Evolutionary conservation across 2,113 vertebrate species (phyloP), one percentile per base, ranked within the genome.

Genomic region (Mugil cephalus): DNA sequence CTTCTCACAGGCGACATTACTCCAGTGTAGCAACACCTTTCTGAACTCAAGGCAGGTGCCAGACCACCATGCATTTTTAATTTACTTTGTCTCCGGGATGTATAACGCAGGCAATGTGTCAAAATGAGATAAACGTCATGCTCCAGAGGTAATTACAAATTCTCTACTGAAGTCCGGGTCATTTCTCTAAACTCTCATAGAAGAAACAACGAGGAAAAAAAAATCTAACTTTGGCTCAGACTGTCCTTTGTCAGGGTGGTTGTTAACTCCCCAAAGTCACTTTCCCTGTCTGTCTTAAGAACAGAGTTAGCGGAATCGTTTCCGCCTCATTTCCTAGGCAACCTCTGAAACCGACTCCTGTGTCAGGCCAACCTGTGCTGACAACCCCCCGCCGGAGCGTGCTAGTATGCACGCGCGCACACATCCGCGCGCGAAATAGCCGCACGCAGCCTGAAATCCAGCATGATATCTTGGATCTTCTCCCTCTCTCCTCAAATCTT

Each of bases 241-340:
- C 34, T 52, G 70, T 79, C 70, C 68, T 76, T 78, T 83, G 39
- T 24, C n/a, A 74, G 65, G 66, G 67, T 54, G 51, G 70, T 59
- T 74, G 82, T 82, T 80, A 87, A 84, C 79, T 84, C 85, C 75
- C 74, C 85, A 89, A 89, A 87, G 87, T 89, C 78, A 87, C 89
- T 89, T 89, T 88, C 69, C 54, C 75, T 81, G 85, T 86, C 83
- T 46, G 72, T 79, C 77, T 82, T 82, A 64, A 70, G 67, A 83
- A 60, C 38, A 4, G 67, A 80, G 80, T 89, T 83, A 77, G 88
- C 62, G 0, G 43, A 80, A 84, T 80, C 52, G 40, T 88, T 89
- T 90, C 75, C 54, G 21, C 85, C 87, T 89, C 91, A 83, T 92
- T 89, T 87, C 78, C 79, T 18, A 79, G 71, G 78, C 85, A 89